Percentiles rank a stretch among this genome's conserved stretches.
These are phyloP conservation scores for Muscina levida DNA, from an alignment of 2,888 invertebrate genomes.

Conservation along the genomic window DNA sequence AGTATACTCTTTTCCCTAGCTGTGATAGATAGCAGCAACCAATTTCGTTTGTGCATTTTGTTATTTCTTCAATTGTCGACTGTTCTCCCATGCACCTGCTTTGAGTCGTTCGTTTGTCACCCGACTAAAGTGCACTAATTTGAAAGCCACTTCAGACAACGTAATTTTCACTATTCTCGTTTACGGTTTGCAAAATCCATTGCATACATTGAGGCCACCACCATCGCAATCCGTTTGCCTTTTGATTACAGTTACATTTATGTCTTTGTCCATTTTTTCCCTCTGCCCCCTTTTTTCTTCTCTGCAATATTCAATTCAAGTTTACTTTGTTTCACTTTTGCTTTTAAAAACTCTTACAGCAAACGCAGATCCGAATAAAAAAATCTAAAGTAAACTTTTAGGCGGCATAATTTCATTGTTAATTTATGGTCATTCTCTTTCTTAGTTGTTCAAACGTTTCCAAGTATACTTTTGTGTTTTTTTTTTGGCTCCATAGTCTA, in stretches of 20 bases:
- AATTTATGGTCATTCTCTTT: slow-evolving; percentile 14
- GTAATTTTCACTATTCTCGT: slow-evolving; percentile 18
- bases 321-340: background rate
- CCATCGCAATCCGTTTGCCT: slow-evolving; percentile 21
- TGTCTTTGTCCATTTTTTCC: slow-evolving; percentile 8
- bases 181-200: slow-evolving; percentile 10
- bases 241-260: background rate
- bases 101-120: no score
- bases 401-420: slow-evolving; percentile 28
- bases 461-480: slow-evolving; percentile 34
- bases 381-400: slow-evolving; percentile 39
- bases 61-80: no score
- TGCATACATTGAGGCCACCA: slow-evolving; percentile 32
- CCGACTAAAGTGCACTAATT: background rate
- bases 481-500: slow-evolving; percentile 15
- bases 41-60: no score
- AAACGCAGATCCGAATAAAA: background rate
- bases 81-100: no score
- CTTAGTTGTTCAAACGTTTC: slow-evolving; percentile 3
- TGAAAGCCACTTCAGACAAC: slow-evolving; percentile 10
- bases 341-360: background rate
- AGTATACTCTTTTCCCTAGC: no score
- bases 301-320: no score
- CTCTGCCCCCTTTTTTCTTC: background rate
- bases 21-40: no score